Evolutionary conservation across 1,140 invertebrate species (phyloP).

Genomic region (Ostrea edulis): DNA sequence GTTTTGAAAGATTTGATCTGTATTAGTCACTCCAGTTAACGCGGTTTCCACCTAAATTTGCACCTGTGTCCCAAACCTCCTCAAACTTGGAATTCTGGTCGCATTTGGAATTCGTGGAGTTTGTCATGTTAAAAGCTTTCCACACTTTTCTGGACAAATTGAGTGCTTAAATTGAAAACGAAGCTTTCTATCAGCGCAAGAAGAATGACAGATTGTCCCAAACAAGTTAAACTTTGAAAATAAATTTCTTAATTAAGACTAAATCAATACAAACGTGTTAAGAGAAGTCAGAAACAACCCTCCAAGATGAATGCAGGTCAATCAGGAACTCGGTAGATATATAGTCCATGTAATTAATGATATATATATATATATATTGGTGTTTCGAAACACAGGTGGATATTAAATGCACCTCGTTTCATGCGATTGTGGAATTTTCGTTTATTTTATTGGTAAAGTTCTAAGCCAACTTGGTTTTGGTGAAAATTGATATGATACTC

Average conservation of each 20-base stretch:
- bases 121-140: constrained; percentile 60
- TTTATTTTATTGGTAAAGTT: not conserved
- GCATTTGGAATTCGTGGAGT: not conserved
- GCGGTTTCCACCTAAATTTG: not conserved
- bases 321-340: not conserved
- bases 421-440: not conserved
- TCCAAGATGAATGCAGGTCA: constrained; percentile 23
- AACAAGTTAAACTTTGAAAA: constrained; percentile 58
- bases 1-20: not conserved
- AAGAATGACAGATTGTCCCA: constrained; percentile 56
- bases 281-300: constrained; percentile 17
- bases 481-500: not conserved
- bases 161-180: constrained; percentile 54
- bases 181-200: constrained; percentile 40
- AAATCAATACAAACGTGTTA: constrained; percentile 56
- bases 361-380: not conserved
- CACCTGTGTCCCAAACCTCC: constrained; percentile 38
- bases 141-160: constrained; percentile 55
- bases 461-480: not conserved
- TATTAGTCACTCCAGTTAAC: constrained; percentile 18
- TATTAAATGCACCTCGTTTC: not conserved
- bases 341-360: not conserved
- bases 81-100: constrained; percentile 21
- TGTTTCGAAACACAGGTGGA: not conserved
- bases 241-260: constrained; percentile 59